Evolutionary conservation across 1,140 invertebrate genomes (phyloP), one percentile per base, ranked within the genome.

Genomic region (Pissodes strobi): DNA sequence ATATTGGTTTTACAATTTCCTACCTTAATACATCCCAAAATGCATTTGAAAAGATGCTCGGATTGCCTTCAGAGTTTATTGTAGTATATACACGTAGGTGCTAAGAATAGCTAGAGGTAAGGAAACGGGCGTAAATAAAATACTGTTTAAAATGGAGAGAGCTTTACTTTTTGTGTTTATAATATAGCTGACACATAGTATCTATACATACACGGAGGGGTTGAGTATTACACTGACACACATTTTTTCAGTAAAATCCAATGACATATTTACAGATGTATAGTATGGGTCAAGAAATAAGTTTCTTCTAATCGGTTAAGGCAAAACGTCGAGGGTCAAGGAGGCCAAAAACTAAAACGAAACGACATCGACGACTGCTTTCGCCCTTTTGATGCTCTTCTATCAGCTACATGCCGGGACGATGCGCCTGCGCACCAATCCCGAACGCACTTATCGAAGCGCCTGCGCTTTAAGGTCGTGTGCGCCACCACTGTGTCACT

Each of bases 401-500:
- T 58, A 66, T 59, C 63, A 65, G 63, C 53, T 65, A 65, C 63
- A 49, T 37, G 21, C 22, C 34, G 37, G 41, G 37, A 6, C 6
- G 41, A 37, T 65, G 63, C 56, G 63, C 63, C 63, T 58, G 52
- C 62, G 56, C 56, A 59, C 38, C 39, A 18, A 30, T 19, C 45
- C 56, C 15, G 45, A 3, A 67, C 68, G 67, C 52, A 55, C 52
- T 71, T 70, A 70, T 72, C 71, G 72, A 71, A 71, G 76, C 76
- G 71, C 73, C 72, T 66, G 72, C 73, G 71, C 67, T 66, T 84
- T 82, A 87, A 80, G 87, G 85, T 79, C 86, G 85, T 73, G 87
- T 83, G 76, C 84, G 86, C 88, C 87, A 89, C 87, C 87, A 90
- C 76, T 85, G 86, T 81, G 90, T 89, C 81, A 91, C 88, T 80